These are phyloP conservation scores for Oncorhynchus clarkii DNA, from an alignment of 2,113 vertebrate genomes.

Conservation along the genomic window DNA sequence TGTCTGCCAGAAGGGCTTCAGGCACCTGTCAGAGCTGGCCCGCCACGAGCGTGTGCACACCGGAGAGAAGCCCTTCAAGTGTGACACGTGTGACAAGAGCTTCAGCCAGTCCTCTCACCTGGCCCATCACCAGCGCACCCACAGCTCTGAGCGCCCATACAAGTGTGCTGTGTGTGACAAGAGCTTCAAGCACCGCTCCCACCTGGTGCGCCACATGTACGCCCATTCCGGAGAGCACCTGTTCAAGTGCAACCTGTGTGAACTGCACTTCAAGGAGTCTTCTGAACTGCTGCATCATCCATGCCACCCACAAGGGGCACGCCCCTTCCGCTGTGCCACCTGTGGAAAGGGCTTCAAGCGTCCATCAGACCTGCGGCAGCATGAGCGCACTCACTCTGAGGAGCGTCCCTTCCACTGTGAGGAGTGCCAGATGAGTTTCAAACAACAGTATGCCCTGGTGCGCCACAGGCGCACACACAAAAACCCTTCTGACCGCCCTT, in stretches of 20 bases:
- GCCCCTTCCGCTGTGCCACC: conserved; percentile 90
- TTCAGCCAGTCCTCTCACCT: conserved; percentile 97
- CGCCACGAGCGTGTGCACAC: conserved; percentile 95
- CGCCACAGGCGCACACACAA: conserved; percentile 94
- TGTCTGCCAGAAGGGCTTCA: conserved; percentile 95
- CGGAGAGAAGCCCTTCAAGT: conserved; percentile 95
- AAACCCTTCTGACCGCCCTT: conserved; percentile 75
- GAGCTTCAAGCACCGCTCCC: conserved; percentile 97
- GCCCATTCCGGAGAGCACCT: conserved; percentile 93
- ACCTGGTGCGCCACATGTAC: conserved; percentile 97
- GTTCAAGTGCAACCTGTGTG: conserved; percentile 94
- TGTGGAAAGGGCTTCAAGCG: conserved; percentile 96
- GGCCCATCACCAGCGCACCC: conserved; percentile 94
- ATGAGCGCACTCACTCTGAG: conserved; percentile 94
- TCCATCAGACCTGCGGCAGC: conserved; percentile 92
- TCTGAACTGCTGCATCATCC: conserved; percentile 94
- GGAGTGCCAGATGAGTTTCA: conserved; percentile 98
- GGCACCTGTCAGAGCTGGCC: conserved; percentile 91
- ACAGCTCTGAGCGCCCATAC: conserved; percentile 94
- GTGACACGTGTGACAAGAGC: conserved; percentile 93
- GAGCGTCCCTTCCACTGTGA: conserved; percentile 98
- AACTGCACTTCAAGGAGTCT: conserved; percentile 95
- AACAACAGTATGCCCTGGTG: conserved; percentile 92
- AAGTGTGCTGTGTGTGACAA: conserved; percentile 96
- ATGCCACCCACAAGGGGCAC: conserved; percentile 90